Conservation (phyloP, 2,888 invertebrate species). For the Acleris emargana region DNA sequence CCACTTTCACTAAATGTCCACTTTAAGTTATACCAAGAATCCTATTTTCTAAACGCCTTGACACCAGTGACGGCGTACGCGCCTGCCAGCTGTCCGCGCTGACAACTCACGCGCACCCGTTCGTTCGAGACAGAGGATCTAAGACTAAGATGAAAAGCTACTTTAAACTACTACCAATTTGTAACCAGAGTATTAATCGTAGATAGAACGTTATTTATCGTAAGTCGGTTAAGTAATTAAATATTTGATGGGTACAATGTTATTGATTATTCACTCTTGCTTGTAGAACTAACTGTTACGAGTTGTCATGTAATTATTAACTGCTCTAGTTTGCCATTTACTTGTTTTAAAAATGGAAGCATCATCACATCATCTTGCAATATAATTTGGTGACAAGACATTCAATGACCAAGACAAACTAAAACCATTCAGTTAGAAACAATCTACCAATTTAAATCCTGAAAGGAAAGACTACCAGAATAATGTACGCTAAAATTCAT, state of each 20-base stretch:
- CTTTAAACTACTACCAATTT: conserved; percentile 54
- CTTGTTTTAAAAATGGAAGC: too few species aligned
- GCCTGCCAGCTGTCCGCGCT: conserved; percentile 40
- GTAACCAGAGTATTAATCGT: conserved; percentile 26
- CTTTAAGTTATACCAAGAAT: conserved; percentile 17
- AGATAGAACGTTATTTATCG: conserved; percentile 30
- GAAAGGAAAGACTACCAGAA: conserved; percentile 13
- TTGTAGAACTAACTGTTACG: neutral
- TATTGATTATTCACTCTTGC: conserved; percentile 22
- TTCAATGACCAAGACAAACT: neutral
- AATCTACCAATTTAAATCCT: conserved; percentile 11
- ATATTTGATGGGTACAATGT: conserved; percentile 29
- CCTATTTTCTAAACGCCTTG: conserved; percentile 26
- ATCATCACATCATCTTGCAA: too few species aligned
- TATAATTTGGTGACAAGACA: neutral
- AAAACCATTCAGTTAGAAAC: conserved; percentile 1
- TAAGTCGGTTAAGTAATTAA: conserved; percentile 25
- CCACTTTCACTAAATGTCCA: neutral
- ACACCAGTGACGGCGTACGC: conserved; percentile 42
- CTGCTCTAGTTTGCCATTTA: too few species aligned
- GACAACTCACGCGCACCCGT: conserved; percentile 50
- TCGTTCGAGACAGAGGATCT: conserved; percentile 61
- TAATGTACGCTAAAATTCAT: conserved; percentile 16
- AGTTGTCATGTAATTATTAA: neutral
- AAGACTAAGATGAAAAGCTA: conserved; percentile 72